Evolutionary conservation across 1,140 invertebrate species (phyloP).

Genomic region (Manduca sexta): DNA sequence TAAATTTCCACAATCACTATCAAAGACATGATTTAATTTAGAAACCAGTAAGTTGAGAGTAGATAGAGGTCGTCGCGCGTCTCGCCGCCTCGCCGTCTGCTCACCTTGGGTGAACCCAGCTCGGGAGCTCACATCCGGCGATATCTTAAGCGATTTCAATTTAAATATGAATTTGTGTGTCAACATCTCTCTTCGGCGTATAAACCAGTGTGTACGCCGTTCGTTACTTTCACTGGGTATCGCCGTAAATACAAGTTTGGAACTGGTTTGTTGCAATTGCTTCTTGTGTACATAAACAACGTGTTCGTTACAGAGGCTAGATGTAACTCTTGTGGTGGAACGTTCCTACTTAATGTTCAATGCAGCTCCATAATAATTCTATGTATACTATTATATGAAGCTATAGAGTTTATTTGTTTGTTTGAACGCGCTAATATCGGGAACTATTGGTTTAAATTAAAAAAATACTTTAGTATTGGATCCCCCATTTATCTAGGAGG

Average conservation of each 20-base stretch:
- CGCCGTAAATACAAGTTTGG: neutral
- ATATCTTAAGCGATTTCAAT: conserved; percentile 33
- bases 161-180: conserved; percentile 40
- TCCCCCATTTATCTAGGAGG: too few relatives aligned
- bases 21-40: conserved; percentile 55
- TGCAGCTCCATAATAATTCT: neutral
- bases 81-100: conserved; percentile 61
- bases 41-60: conserved; percentile 51
- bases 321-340: too few relatives aligned
- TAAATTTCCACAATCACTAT: conserved; percentile 46
- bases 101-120: conserved; percentile 49
- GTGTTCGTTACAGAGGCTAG: too few relatives aligned
- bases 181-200: conserved; percentile 23
- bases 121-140: conserved; percentile 30
- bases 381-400: too few relatives aligned
- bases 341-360: too few relatives aligned
- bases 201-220: conserved; percentile 19
- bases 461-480: too few relatives aligned
- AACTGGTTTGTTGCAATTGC: conserved; percentile 4
- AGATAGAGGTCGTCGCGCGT: conserved; percentile 46
- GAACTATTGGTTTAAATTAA: too few relatives aligned
- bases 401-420: too few relatives aligned
- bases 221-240: conserved; percentile 43
- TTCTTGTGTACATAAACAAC: conserved; percentile 24
- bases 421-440: too few relatives aligned